Evolutionary conservation across 2,113 vertebrate species (phyloP).

Genomic region (Verasper variegatus): DNA sequence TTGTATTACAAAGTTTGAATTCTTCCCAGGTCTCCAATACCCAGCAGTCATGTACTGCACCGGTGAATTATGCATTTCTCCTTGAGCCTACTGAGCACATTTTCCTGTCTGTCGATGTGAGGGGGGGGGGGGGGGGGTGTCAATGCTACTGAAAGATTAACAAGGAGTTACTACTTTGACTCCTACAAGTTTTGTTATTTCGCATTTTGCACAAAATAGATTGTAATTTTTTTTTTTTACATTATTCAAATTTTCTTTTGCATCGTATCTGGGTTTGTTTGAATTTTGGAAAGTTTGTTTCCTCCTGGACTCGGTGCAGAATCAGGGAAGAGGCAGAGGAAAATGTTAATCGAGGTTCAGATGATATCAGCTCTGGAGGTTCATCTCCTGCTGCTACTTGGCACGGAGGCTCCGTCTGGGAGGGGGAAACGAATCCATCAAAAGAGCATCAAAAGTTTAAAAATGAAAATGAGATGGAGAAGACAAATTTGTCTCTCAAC

Average conservation of each 20-base stretch:
- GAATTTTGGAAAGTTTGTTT: too few species aligned
- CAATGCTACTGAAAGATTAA: neutral
- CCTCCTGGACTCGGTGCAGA: neutral
- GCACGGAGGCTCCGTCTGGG: slow-evolving; percentile 12
- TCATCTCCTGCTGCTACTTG: slow-evolving; percentile 1
- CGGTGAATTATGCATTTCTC: slow-evolving; percentile 9
- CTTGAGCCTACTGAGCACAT: neutral
- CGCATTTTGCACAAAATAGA: too few species aligned
- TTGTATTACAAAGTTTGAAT: slow-evolving; percentile 21
- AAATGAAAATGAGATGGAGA: slow-evolving; percentile 26
- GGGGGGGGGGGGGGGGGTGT: neutral
- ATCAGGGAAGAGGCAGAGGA: neutral
- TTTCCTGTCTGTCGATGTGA: too few species aligned
- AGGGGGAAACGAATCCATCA: neutral
- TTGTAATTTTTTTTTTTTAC: too few species aligned
- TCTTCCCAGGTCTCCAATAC: neutral
- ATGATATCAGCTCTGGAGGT: slow-evolving; percentile 1
- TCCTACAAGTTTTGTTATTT: neutral
- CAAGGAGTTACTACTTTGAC: neutral
- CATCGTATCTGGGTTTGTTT: too few species aligned
- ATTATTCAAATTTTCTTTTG: too few species aligned
- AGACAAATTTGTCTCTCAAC: neutral
- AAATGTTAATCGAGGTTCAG: neutral
- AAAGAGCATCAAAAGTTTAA: neutral
- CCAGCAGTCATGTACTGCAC: neutral